Evolutionary conservation across 2,797 vertebrate genomes (phyloP).

Genomic region (Bradypodion pumilum): DNA sequence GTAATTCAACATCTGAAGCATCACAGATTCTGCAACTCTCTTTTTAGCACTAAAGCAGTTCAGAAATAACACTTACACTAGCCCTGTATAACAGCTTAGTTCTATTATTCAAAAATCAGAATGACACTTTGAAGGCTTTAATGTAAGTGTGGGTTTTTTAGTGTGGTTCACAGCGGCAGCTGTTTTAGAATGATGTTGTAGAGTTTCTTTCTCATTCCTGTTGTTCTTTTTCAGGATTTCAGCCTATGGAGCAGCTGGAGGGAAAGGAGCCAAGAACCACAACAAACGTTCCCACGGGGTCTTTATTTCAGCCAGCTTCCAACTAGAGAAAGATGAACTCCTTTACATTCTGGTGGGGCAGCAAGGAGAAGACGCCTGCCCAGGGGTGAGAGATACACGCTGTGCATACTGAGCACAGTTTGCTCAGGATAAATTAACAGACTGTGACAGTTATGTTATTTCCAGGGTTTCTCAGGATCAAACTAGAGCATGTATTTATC

Average conservation of each 20-base stretch:
- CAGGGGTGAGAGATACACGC: constrained; percentile 76
- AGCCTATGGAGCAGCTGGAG: constrained; percentile 88
- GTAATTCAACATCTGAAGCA: neutral
- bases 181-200: constrained; percentile 1
- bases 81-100: too few relatives aligned
- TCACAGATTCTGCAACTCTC: neutral
- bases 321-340: constrained; percentile 84
- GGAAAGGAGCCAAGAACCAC: constrained; percentile 92
- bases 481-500: too few relatives aligned
- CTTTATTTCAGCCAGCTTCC: constrained; percentile 88
- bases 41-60: neutral
- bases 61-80: neutral
- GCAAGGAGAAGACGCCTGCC: constrained; percentile 91
- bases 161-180: neutral
- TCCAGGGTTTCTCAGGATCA: neutral
- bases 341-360: constrained; percentile 90
- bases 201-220: constrained; percentile 25
- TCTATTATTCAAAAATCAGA: too few relatives aligned
- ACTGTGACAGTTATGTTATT: neutral
- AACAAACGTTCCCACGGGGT: constrained; percentile 85
- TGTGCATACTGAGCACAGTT: neutral
- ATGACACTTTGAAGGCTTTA: neutral
- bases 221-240: constrained; percentile 82
- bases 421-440: neutral
- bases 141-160: neutral